These are phyloP conservation scores for Orgyia antiqua DNA, from an alignment of 2,888 invertebrate genomes.

Conservation along the genomic window DNA sequence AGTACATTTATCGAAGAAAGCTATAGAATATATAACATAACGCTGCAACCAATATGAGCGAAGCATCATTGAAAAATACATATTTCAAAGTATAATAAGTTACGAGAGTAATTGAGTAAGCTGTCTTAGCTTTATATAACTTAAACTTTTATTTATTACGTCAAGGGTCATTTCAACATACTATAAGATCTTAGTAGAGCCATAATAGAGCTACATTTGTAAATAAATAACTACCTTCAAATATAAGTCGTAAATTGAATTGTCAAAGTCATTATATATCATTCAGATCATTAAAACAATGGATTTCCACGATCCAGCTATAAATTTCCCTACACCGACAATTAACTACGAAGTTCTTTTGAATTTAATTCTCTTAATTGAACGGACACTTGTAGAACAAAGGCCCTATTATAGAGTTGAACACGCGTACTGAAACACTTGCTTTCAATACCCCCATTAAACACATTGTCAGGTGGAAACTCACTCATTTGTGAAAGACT, in stretches of 20 bases:
- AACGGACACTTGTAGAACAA: constrained; percentile 20
- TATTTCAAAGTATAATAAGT: no score
- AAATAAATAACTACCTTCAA: background rate
- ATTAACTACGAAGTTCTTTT: constrained; percentile 15
- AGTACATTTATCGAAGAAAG: no score
- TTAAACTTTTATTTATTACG: no score
- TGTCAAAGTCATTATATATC: background rate
- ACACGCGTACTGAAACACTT: constrained; percentile 14
- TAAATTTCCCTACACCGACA: constrained; percentile 16
- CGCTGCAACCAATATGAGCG: no score
- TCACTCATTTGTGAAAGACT: no score
- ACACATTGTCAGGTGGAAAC: constrained; percentile 13
- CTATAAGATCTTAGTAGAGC: no score
- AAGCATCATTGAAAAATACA: background rate
- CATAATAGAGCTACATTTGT: no score
- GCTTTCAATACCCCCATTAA: constrained; percentile 17
- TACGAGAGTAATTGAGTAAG: no score
- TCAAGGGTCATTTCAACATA: background rate
- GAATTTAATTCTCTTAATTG: constrained; percentile 22
- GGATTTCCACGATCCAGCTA: constrained; percentile 6
- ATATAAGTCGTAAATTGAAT: no score
- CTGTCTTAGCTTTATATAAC: no score
- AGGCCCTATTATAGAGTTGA: constrained; percentile 19
- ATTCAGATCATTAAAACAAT: constrained; percentile 8
- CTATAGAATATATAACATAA: no score